Base-by-base conservation (phyloP, 35 echinoderm and acorn worm genomes). In the Nesometra sesokonis region DNA sequence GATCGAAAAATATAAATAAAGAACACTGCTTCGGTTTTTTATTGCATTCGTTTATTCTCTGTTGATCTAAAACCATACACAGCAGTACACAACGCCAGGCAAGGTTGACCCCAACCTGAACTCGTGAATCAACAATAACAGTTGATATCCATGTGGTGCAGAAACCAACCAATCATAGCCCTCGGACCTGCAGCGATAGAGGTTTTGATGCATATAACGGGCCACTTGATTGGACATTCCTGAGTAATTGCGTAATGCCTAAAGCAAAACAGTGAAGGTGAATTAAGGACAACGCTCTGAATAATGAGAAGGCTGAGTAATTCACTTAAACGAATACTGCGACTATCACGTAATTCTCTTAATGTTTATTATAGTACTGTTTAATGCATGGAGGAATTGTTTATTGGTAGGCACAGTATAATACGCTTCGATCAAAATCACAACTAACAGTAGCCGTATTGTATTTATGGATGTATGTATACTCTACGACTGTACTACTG, bases 241-340 rank as follows among this genome's bases (percentile, higher is more conserved):
- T 84, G 77, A 91, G 89, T 80, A 46, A 86, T 91, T 91, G 84
- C 83, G 89, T 91, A 91, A 91, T 86, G 89, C 77, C 78, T 87
- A 38, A 80, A 77, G 80, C 77, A 34, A 87, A 77, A 87, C 78
- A 37, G 86, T 33, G 32, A 32, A 78, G 86, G 86, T 87, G 86
- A 87, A 35, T 78, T 87, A 87, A 87, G 86, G 86, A 87, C 86
- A 87, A 5, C 23, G 52, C 36, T 37, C 67, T 23, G 77, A 32
- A 78, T 86, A 39, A 77, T 29, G 47, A 19, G 29, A 5, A 52
- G 82, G 52, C 38, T 33, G n/a, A 84, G 36, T 32, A 47, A 17
- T 40, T 35, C 37, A 47, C 52, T 40, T 84, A 52, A 32, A 40
- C 46, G 38, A 38, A 83, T 38, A 38, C 82, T 30, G 33, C 36